A percentile compares a stretch with the other conserved stretches of the same genome.
Conservation (phyloP, 2,113 vertebrate species). For the Sinocyclocheilus rhinocerous region DNA sequence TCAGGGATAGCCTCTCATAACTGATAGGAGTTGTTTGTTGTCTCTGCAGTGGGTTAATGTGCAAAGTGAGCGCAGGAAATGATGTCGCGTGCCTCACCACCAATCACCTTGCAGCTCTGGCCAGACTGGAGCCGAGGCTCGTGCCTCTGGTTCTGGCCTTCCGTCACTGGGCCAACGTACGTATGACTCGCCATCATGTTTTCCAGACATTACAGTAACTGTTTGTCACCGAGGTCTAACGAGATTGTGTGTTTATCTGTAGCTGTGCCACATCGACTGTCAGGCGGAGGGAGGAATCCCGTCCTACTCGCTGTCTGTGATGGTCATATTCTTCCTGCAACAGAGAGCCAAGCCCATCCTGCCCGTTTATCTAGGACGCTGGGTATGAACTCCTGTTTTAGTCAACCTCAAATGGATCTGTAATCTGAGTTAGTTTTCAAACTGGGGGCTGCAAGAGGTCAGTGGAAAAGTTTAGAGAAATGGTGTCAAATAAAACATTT, state of each 20-base stretch:
- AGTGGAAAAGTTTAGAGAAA: too few relatives aligned
- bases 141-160: constrained; percentile 93
- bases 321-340: constrained; percentile 99
- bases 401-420: too few relatives aligned
- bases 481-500: too few relatives aligned
- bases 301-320: constrained; percentile 96
- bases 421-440: too few relatives aligned
- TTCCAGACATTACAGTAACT: background rate
- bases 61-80: constrained; percentile 97
- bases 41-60: constrained; percentile 83
- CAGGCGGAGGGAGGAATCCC: constrained; percentile 96
- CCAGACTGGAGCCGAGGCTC: constrained; percentile 88
- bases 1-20: background rate
- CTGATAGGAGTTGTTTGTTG: background rate
- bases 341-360: constrained; percentile 91
- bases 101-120: constrained; percentile 90
- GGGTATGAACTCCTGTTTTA: constrained; percentile 76
- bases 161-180: constrained; percentile 96
- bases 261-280: constrained; percentile 97
- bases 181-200: constrained; percentile 36
- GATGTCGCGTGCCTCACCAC: constrained; percentile 96
- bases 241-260: background rate
- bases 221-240: background rate
- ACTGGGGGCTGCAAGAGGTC: too few relatives aligned
- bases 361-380: constrained; percentile 90